Percentiles rank a stretch among this genome's conserved stretches.
Evolutionary conservation across 2,113 vertebrate species (phyloP).

Genomic region (Sigmodon hispidus): DNA sequence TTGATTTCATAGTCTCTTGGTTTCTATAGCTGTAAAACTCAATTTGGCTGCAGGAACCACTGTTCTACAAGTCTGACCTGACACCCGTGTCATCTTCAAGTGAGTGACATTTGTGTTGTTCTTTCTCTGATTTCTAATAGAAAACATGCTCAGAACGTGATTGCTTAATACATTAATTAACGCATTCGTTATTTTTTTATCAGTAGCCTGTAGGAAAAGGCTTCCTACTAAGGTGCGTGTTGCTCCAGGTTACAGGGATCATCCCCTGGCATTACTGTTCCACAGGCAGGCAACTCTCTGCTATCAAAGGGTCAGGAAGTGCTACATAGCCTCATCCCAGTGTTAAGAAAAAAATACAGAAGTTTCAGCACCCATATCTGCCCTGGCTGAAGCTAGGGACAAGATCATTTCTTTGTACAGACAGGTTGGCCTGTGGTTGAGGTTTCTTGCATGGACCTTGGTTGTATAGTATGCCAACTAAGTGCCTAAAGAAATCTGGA

Average conservation of each 20-base stretch:
- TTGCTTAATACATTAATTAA: conserved; percentile 53
- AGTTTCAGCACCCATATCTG: not conserved
- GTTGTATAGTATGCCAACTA: not conserved
- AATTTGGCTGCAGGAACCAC: not conserved
- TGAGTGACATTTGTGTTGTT: conserved; percentile 5
- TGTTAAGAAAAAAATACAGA: not conserved
- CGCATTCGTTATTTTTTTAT: conserved; percentile 50
- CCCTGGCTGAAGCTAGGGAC: not conserved
- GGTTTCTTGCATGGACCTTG: not conserved
- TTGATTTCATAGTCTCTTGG: not conserved
- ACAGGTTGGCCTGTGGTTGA: not conserved
- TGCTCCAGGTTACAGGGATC: conserved; percentile 14
- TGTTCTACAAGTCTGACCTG: conserved; percentile 3
- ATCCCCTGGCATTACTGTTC: conserved; percentile 22
- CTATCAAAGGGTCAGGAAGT: not conserved
- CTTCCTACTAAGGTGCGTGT: not conserved
- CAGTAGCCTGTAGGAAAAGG: conserved; percentile 4
- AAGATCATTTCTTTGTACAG: not conserved
- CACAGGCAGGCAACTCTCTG: not conserved
- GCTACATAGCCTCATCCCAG: not conserved
- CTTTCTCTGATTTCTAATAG: conserved; percentile 18
- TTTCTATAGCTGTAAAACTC: not conserved
- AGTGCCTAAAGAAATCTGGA: not conserved
- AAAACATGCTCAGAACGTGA: conserved; percentile 39
- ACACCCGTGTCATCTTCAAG: not conserved